Evolutionary conservation across 2,888 invertebrate genomes (phyloP).

Genomic region (Coecobrya sp.): DNA sequence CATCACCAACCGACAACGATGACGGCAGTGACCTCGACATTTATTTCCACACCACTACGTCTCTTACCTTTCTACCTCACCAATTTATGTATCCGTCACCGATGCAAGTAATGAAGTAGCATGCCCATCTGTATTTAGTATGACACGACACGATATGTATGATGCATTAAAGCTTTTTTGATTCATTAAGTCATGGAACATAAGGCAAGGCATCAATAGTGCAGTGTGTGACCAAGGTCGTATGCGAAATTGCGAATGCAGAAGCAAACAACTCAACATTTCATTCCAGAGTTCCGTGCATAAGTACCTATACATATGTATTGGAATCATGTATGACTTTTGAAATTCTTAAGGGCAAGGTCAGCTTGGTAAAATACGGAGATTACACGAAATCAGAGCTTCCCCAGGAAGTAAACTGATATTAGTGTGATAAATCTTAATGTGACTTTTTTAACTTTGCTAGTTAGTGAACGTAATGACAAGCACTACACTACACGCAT

Average conservation of each 20-base stretch:
- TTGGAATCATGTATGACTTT: background rate
- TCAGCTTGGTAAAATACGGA: background rate
- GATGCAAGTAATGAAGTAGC: conserved; percentile 45
- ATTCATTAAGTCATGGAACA: conserved; percentile 38
- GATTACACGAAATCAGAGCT: no score
- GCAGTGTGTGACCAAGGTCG: conserved; percentile 20
- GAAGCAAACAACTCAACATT: background rate
- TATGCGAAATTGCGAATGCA: background rate
- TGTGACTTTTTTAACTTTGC: no score
- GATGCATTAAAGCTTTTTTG: background rate
- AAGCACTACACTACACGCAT: no score
- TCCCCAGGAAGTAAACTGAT: no score
- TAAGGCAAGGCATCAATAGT: background rate
- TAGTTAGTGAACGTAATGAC: no score
- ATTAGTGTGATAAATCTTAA: no score
- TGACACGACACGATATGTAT: background rate
- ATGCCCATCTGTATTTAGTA: background rate
- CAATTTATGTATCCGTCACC: conserved; percentile 59
- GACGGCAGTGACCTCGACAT: conserved; percentile 79
- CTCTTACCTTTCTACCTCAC: conserved; percentile 49
- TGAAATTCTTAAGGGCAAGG: conserved; percentile 31
- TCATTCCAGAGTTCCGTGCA: background rate
- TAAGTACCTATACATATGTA: background rate
- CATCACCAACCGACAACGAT: conserved; percentile 55
- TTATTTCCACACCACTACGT: conserved; percentile 15